Evolutionary conservation across 2,888 invertebrate species (phyloP).

Genomic region (Metopia argyrocephala): DNA sequence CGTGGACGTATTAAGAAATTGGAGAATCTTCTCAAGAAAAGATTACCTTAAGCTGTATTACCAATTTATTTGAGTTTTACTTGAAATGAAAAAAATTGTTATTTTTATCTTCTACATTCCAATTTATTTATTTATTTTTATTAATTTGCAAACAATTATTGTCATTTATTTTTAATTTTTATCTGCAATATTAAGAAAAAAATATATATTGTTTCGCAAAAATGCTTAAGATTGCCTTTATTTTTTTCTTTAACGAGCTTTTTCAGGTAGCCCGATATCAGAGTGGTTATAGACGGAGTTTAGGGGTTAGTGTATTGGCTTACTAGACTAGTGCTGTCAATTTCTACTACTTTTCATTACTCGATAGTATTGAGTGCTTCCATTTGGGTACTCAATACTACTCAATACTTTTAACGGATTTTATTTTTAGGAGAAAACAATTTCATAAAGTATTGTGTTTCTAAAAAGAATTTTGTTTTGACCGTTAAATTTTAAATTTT

Average conservation of each 20-base stretch:
- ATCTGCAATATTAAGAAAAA: constrained; percentile 45
- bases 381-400: no score
- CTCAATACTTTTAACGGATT: no score
- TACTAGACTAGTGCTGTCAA: no score
- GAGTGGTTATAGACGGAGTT: no score
- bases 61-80: neutral
- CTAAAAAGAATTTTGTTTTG: no score
- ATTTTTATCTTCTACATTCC: constrained; percentile 42
- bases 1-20: constrained; percentile 80
- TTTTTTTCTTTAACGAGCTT: neutral
- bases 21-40: constrained; percentile 81
- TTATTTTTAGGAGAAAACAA: no score
- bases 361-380: no score
- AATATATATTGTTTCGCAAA: neutral
- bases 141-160: constrained; percentile 18
- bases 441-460: no score
- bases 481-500: no score
- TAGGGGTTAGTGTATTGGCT: no score
- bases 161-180: constrained; percentile 15
- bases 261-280: no score
- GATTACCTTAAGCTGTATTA: constrained; percentile 74
- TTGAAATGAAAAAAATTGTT: constrained; percentile 11
- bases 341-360: no score
- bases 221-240: neutral
- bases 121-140: constrained; percentile 44